Evolutionary conservation across 2,113 vertebrate species (phyloP).

Genomic region (Octodon degus): DNA sequence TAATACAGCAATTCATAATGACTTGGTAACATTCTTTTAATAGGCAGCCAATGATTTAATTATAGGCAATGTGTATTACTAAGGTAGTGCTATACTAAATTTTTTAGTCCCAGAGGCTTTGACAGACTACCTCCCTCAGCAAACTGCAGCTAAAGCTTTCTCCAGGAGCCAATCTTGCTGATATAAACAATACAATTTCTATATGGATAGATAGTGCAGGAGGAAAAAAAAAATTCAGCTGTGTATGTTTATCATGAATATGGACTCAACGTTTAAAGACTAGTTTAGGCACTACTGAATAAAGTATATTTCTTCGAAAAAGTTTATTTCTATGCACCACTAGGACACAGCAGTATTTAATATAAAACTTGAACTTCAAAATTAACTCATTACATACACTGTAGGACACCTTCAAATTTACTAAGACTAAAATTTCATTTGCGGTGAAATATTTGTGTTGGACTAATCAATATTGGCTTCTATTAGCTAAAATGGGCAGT

Average conservation of each 20-base stretch:
- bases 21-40: slow-evolving; percentile 31
- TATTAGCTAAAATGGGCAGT: background rate
- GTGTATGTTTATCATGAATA: background rate
- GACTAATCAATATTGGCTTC: slow-evolving; percentile 50
- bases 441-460: slow-evolving; percentile 30
- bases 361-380: slow-evolving; percentile 17
- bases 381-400: background rate
- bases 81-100: background rate
- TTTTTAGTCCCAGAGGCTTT: background rate
- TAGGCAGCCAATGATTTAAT: background rate
- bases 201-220: background rate
- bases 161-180: background rate
- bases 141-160: background rate
- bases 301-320: slow-evolving; percentile 20
- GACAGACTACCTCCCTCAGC: background rate
- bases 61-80: background rate
- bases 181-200: background rate
- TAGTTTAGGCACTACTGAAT: slow-evolving; percentile 31
- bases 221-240: background rate
- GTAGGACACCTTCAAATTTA: slow-evolving; percentile 1
- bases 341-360: background rate
- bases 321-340: slow-evolving; percentile 20
- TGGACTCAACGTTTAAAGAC: background rate
- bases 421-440: background rate
- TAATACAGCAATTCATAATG: background rate